phyloP scores from a whole-genome alignment of 2,113 vertebrate species.

The Mohoua ochrocephala region DNA sequence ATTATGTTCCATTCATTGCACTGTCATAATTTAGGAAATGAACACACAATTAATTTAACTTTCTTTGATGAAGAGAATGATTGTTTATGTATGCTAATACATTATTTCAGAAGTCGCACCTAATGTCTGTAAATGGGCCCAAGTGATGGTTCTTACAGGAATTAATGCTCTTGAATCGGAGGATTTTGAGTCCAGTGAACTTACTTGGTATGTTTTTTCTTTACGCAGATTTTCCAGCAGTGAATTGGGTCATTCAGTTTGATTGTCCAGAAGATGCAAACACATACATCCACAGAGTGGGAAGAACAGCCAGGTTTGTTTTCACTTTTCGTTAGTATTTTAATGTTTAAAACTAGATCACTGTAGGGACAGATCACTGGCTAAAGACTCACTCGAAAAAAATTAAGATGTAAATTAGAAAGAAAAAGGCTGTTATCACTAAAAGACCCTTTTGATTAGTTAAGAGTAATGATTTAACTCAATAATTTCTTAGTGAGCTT shows the following conservation, averaged over 20 bases:
- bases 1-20: conserved; percentile 21
- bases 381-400: background rate
- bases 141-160: background rate
- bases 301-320: conserved; percentile 88
- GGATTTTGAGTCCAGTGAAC: background rate
- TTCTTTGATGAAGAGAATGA: conserved; percentile 13
- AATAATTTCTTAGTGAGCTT: background rate
- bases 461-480: background rate
- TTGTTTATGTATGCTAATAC: conserved; percentile 28
- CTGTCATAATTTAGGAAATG: background rate
- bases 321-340: background rate
- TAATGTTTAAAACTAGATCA: background rate
- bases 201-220: background rate
- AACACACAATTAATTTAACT: conserved; percentile 51
- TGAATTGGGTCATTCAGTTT: conserved; percentile 97
- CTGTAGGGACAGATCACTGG: background rate
- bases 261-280: conserved; percentile 96
- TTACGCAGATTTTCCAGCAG: conserved; percentile 87
- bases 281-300: conserved; percentile 95
- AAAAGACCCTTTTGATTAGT: background rate
- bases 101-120: background rate
- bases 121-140: background rate
- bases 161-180: background rate
- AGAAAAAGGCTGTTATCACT: background rate
- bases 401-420: background rate